Base-by-base conservation (phyloP, 2,888 invertebrate species). In the Lumbricus terrestris region DNA sequence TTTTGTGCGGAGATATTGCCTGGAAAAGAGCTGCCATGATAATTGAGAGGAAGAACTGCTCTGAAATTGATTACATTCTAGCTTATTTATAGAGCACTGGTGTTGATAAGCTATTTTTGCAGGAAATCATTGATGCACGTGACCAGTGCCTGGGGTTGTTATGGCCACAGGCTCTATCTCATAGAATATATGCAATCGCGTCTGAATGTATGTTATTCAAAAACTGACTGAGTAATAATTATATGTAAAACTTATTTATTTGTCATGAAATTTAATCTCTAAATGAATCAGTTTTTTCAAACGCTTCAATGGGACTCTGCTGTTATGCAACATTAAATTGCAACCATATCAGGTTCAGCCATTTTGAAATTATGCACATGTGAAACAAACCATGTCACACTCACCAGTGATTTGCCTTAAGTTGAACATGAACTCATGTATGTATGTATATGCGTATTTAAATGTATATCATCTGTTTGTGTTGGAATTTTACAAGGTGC, bases 21-120 rank as follows among this genome's bases (percentile, higher is more conserved):
- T 69, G 8, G n/a, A 69, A n/a, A 29, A 6, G n/a, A 69, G n/a
- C 16, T 29, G 69, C 69, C 8, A 29, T 69, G 8, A 69, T n/a
- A 69, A 69, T 69, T 69, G 69, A 69, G 69, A 69, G 69, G 69
- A 69, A 69, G 69, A 69, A 69, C n/a, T 69, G 69, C 69, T n/a
- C 29, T 69, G 16, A 69, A 69, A 69, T 69, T 69, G 69, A 69
- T 69, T 69, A 69, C 69, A n/a, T 69, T 69, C 11, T 6, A 69
- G 29, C n/a, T 69, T 69, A 69, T 69, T 69, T 69, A 69, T 69
- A 69, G 42, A 42, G 69, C n/a, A 13, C 69, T 69, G n/a, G 69
- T 69, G 29, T 69, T 8, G 69, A n/a, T 47, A 11, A n/a, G 69
- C 69, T 69, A n/a, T 69, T 69, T 69, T 69, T 69, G 69, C n/a